These are phyloP conservation scores for Eristalinus sepulchralis DNA, from an alignment of 2,888 invertebrate species.

Conservation along the genomic window DNA sequence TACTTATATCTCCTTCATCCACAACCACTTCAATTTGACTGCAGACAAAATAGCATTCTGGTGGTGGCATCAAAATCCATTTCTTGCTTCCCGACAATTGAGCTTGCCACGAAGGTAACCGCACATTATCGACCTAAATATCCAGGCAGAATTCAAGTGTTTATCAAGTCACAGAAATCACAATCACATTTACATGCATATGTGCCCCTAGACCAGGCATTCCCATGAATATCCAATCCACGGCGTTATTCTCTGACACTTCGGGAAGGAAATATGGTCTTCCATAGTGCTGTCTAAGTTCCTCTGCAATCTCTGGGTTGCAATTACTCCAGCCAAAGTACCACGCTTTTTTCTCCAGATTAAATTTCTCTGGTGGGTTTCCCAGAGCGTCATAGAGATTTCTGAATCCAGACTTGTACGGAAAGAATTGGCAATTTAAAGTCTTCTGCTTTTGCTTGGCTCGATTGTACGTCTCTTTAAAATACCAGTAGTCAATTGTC, in stretches of 20 bases:
- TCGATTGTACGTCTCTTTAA: conserved; percentile 88
- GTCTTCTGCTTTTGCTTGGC: conserved; percentile 82
- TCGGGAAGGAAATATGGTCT: conserved; percentile 94
- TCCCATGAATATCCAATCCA: conserved; percentile 99
- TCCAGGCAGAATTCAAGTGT: not conserved
- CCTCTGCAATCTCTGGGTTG: conserved; percentile 89
- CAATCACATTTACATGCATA: conserved; percentile 88
- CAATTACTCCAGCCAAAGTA: conserved; percentile 96
- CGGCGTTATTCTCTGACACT: conserved; percentile 92
- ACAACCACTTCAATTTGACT: conserved; percentile 83
- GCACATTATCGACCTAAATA: conserved; percentile 94
- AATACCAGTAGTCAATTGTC: conserved; percentile 91
- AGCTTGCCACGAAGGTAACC: conserved; percentile 98
- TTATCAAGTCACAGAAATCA: not conserved
- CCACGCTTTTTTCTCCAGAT: conserved; percentile 81
- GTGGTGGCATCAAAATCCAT: conserved; percentile 95
- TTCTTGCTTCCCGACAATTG: conserved; percentile 93
- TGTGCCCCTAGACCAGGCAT: conserved; percentile 96
- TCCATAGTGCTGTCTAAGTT: conserved; percentile 88
- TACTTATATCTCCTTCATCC: conserved; percentile 94
- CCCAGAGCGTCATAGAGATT: conserved; percentile 90
- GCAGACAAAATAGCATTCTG: conserved; percentile 94
- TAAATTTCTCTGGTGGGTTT: conserved; percentile 86
- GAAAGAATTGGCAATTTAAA: conserved; percentile 94
- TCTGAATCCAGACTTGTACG: conserved; percentile 93